Evolutionary conservation across 2,888 invertebrate genomes (phyloP), one percentile per base, ranked within the genome.

Genomic region (Philaethria dido): DNA sequence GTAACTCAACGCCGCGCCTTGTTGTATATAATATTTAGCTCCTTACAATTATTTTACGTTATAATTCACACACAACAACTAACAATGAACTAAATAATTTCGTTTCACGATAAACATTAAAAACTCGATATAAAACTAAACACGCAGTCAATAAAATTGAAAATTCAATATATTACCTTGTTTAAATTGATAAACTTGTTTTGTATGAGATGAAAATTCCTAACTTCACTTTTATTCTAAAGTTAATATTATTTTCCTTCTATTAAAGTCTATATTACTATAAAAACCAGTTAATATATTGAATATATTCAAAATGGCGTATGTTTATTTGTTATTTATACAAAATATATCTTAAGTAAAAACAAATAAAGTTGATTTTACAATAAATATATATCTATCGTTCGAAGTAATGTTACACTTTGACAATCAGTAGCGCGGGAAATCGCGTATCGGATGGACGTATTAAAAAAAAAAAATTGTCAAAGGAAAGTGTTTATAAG

Each of bases 351-450:
- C 25, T 63, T 48, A 60, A 0, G 0, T 0, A 0, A 2, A 2
- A 9, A 9, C 0, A 13, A 8, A 33, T 64, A 68, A 25, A 16
- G 65, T 33, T 45, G 8, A 42, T 59, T 55, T 67, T 60, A 0
- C 18, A 8, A 44, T 9, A 54, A 2, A 3, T 13, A 59, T 25
- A 48, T 33, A 66, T 22, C 20, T 60, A 57, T 50, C 44, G 54
- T 18, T 63, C 20, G 25, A 48, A 48, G 47, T 62, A 45, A 62
- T 29, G 54, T 48, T 44, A 47, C 61, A 44, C 62, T 52, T 66
- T 48, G 68, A 65, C 67, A 70, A 74, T 71, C 76, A 88, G 89
- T 88, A 71, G 79, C 85, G 88, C 89, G 89, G 82, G 84, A 86
- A 86, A 80, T 75, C 80, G 83, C 83, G 76, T 22, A 68, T 74